Percentiles rank a stretch among this genome's conserved stretches.
These are phyloP conservation scores for Thripadectes ignobilis DNA, from an alignment of 2,797 vertebrate genomes.

Conservation along the genomic window DNA sequence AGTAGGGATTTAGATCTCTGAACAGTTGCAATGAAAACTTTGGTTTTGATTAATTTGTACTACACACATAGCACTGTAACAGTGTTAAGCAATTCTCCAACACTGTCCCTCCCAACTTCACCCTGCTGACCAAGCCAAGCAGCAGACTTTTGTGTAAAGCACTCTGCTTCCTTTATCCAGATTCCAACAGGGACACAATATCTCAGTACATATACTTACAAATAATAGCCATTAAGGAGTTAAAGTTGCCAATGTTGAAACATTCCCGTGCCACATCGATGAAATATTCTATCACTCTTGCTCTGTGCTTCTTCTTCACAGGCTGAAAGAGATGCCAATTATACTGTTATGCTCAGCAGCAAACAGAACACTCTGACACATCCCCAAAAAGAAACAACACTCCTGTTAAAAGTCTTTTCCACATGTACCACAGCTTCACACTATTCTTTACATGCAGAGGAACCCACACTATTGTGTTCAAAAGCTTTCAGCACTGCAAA, in stretches of 20 bases:
- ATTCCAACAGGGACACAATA: not conserved
- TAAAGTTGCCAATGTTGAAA: conserved; percentile 97
- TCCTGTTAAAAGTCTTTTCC: not conserved
- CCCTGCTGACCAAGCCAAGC: not conserved
- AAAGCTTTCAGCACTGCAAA: not conserved
- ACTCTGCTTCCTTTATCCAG: not conserved
- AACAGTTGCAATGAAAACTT: not conserved
- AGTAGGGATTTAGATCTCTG: not conserved
- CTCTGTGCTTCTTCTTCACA: conserved; percentile 92
- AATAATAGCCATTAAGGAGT: conserved; percentile 96
- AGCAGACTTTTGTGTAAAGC: not conserved
- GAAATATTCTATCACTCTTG: conserved; percentile 92
- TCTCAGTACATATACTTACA: conserved; percentile 82
- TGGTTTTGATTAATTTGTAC: not conserved
- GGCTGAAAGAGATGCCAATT: conserved; percentile 75
- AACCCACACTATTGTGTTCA: not conserved
- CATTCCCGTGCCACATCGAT: conserved; percentile 93
- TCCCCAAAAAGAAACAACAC: not conserved
- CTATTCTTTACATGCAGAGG: not conserved
- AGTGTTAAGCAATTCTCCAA: not conserved
- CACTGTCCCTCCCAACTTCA: not conserved
- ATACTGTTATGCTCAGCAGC: not conserved
- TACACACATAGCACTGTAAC: not conserved
- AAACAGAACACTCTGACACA: not conserved
- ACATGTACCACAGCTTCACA: not conserved